A percentile compares a stretch with the other conserved stretches of the same genome.
Conservation (phyloP, 2,113 vertebrate genomes). For the Chaenocephalus aceratus region DNA sequence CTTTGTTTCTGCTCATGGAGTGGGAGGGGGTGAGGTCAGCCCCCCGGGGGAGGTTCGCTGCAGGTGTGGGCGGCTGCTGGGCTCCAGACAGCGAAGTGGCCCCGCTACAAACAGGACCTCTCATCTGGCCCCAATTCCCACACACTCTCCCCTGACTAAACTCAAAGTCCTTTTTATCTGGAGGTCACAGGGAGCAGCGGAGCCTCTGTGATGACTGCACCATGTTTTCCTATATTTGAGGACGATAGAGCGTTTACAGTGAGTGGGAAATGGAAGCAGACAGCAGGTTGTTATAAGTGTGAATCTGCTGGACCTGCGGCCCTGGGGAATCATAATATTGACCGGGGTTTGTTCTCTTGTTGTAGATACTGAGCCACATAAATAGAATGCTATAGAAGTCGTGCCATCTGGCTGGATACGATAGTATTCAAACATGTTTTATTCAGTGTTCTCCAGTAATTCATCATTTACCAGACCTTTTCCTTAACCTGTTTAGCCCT, state of each 20-base stretch:
- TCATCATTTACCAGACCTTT: neutral
- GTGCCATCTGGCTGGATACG: neutral
- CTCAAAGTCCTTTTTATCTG: slow-evolving; percentile 54
- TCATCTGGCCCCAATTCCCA: slow-evolving; percentile 61
- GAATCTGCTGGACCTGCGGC: slow-evolving; percentile 9
- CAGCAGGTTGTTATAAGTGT: slow-evolving; percentile 29
- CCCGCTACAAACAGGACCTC: slow-evolving; percentile 66
- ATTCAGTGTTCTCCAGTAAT: no score
- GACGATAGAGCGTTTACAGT: neutral
- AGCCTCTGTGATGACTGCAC: slow-evolving; percentile 38
- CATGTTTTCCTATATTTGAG: slow-evolving; percentile 21
- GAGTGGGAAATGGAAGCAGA: neutral
- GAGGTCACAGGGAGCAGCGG: slow-evolving; percentile 42
- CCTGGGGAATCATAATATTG: slow-evolving; percentile 16
- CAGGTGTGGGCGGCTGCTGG: slow-evolving; percentile 58
- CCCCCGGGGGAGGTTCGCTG: slow-evolving; percentile 27
- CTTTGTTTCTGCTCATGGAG: slow-evolving; percentile 40
- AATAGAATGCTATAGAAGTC: slow-evolving; percentile 4
- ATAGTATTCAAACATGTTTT: no score
- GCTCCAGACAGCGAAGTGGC: slow-evolving; percentile 64
- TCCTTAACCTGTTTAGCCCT: no score
- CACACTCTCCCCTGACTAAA: slow-evolving; percentile 42
- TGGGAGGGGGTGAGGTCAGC: slow-evolving; percentile 52
- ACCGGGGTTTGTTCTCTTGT: neutral
- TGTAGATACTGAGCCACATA: slow-evolving; percentile 10